phyloP scores from a whole-genome alignment of 2,797 vertebrate genomes.

The Sus cebifrons region DNA sequence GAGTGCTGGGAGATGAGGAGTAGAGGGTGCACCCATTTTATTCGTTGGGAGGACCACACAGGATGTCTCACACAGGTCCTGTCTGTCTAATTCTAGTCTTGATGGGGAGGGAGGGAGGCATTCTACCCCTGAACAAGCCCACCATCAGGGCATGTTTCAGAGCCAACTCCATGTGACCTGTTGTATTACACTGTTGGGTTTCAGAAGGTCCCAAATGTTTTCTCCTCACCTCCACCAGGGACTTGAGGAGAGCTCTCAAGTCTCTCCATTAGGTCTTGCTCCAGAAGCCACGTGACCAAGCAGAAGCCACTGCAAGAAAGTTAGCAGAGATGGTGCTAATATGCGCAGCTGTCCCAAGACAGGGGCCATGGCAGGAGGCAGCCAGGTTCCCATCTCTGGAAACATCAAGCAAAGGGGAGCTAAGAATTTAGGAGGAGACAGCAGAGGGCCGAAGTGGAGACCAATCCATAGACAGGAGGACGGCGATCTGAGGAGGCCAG shows the following conservation, averaged over 20 bases:
- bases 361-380: not conserved
- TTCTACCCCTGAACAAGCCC: not conserved
- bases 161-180: not conserved
- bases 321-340: not conserved
- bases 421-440: not conserved
- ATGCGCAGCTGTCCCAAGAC: not conserved
- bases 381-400: not conserved
- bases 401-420: not conserved
- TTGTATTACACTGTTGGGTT: not conserved
- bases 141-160: not conserved
- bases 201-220: not conserved
- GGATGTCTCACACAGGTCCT: not conserved
- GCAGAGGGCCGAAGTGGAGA: not conserved
- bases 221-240: not conserved
- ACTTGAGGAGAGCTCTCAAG: no score
- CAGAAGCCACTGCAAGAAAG: not conserved
- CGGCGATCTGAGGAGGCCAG: not conserved
- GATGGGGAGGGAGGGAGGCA: not conserved
- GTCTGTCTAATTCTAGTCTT: not conserved
- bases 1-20: not conserved
- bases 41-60: not conserved
- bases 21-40: not conserved
- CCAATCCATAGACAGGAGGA: not conserved
- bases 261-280: not conserved
- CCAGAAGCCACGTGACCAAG: not conserved